Base-by-base conservation (phyloP, 2,888 invertebrate species). In the Stramonita haemastoma region DNA sequence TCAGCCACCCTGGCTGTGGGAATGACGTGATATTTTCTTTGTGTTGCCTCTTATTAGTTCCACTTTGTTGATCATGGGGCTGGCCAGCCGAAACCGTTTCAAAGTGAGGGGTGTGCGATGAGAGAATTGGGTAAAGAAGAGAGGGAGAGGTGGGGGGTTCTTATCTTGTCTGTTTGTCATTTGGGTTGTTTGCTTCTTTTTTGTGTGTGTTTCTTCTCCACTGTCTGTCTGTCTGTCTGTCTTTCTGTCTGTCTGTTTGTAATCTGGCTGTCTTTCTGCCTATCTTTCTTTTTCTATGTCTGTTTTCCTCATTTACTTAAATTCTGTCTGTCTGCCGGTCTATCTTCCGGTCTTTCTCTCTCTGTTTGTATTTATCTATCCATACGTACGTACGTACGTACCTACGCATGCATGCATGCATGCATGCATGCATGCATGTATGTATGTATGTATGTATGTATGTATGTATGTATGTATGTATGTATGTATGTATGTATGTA, bases 301-400 rank as follows among this genome's bases (percentile, higher is more conserved):
- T 17, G 17, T 26, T 6, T 26, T 6, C 70, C 32, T 87, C 22
- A 32, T 66, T 73, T 73, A 66, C 87, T 73, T 66, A 29, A 5
- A 70, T 87, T 34, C 60, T n/a, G 81, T 60, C 46, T 66, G 60
- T 83, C 46, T 87, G 46, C 8, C 8, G 2, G 46, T 46, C 46
- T 46, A n/a, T n/a, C n/a, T n/a, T n/a, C n/a, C n/a, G n/a, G n/a
- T 60, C 60, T 60, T 66, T 66, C 66, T 66, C 36, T 87, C 87
- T 84, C 17, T 26, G 29, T 26, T 36, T 17, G 17, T 26, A 66
- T 26, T 6, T 66, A 66, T 66, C 2, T 66, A 66, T 66, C 2
- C 13, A 66, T 66, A 66, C 13, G 13, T 66, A 66, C 8, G 13
- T 66, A 66, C 13, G 13, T 26, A 66, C 13, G 13, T 26, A 66